Evolutionary conservation across 2,113 vertebrate genomes (phyloP), one percentile per base, ranked within the genome.

Genomic region (Strix uralensis): DNA sequence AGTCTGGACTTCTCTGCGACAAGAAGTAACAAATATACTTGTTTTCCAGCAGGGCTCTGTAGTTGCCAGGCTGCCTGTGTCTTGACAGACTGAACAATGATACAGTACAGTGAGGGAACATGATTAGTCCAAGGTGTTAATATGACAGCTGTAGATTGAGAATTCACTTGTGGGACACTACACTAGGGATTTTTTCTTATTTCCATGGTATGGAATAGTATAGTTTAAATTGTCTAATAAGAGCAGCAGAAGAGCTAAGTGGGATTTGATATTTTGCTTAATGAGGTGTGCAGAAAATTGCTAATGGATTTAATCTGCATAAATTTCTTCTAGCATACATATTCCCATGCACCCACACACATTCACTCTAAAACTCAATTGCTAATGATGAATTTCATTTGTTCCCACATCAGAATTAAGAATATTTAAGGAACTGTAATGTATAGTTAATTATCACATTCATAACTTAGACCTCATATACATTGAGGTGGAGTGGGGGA

Each of bases 241-340:
- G 66, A 77, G 34, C 34, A 94, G 71, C 25, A 66, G 78, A 87
- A 94, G 15, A 88, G 62, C 49, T 94, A 89, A 94, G 84, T 92
- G 62, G 70, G 62, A 96, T 84, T 82, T 90, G 58, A 65, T 94
- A 89, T 82, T 97, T 85, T 87, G 81, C 66, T 80, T 97, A 95
- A 96, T 85, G 86, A 95, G 62, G 46, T 90, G 26, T 91, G 91
- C 83, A 90, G 54, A 95, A 96, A 95, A 90, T 62, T 87, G 54
- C 89, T 91, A 94, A 95, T 94, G 84, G 62, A 91, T 95, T 96
- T 89, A 90, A 92, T 94, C 89, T 91, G 58, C 96, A 96, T 96
- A 95, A 58, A 89, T 94, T 85, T 94, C 62, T 95, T 69, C 61
- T 40, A 78, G 52, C 57, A 79, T 81, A 88, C 59, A 54, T 90